A percentile compares a stretch with the other conserved stretches of the same genome.
Evolutionary conservation across 2,113 vertebrate species (phyloP).

Genomic region (Oncorhynchus kisutch): DNA sequence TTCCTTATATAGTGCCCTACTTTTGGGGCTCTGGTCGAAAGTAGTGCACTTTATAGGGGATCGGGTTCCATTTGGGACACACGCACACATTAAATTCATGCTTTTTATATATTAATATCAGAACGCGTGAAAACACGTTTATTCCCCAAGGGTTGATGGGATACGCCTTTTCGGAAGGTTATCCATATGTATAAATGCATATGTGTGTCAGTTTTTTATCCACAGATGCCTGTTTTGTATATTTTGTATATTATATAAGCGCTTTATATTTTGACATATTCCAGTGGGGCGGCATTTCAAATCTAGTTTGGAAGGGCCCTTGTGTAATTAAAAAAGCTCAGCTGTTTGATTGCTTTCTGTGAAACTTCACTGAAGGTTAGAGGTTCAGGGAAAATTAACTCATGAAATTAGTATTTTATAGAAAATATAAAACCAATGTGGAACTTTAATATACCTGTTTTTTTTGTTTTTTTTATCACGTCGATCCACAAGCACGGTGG

Average conservation of each 20-base stretch:
- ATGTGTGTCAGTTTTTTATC: not conserved
- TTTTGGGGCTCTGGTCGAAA: too few species aligned
- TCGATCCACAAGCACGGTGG: not conserved
- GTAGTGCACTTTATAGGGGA: too few species aligned
- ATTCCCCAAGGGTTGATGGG: not conserved
- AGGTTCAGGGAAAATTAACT: not conserved
- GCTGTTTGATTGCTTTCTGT: conserved; percentile 24
- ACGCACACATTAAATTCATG: not conserved
- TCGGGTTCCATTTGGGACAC: too few species aligned
- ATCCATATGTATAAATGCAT: conserved; percentile 44
- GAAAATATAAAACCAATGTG: not conserved
- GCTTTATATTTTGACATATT: conserved; percentile 23
- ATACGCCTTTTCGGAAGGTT: not conserved
- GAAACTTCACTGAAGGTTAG: conserved; percentile 12
- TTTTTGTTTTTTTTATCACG: not conserved
- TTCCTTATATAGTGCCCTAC: too few species aligned
- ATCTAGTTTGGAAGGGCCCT: not conserved
- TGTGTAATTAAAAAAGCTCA: conserved; percentile 11
- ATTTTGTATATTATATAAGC: not conserved
- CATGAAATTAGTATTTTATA: conserved; percentile 1
- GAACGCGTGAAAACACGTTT: not conserved
- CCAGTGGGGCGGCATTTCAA: not conserved
- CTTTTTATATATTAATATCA: not conserved
- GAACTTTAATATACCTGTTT: not conserved
- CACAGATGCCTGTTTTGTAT: too few species aligned